phyloP scores from a whole-genome alignment of 2,888 invertebrate genomes.

The Amaurobius ferox region DNA sequence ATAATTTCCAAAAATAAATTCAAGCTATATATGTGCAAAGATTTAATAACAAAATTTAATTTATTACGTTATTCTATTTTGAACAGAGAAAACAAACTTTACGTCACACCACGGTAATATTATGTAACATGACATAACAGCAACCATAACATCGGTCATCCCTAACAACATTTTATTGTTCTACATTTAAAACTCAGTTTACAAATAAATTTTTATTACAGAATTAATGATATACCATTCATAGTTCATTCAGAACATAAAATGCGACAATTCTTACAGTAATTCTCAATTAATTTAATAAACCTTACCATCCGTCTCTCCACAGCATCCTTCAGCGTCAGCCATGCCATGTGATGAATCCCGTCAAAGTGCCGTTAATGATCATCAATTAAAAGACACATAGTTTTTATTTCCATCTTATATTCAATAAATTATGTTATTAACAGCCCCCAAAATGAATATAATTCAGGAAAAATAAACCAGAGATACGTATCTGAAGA shows the following conservation, averaged over 20 bases:
- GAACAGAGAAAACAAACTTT: not conserved
- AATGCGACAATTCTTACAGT: not conserved
- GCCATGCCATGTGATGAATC: slow-evolving; percentile 50
- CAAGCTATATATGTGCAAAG: no score
- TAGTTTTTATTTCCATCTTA: not conserved
- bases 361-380: slow-evolving; percentile 1
- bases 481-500: no score
- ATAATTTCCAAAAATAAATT: no score
- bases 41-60: no score
- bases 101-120: not conserved
- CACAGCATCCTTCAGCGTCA: slow-evolving; percentile 43
- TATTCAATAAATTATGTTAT: no score
- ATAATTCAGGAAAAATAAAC: no score
- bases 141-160: not conserved
- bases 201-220: no score
- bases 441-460: no score
- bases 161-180: no score
- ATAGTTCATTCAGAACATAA: not conserved
- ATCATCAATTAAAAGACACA: not conserved
- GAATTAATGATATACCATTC: not conserved
- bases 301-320: slow-evolving; percentile 15
- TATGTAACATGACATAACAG: not conserved
- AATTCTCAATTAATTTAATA: not conserved
- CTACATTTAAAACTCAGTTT: no score
- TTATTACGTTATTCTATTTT: no score